Evolutionary conservation across 1,140 invertebrate species (phyloP), one percentile per base, ranked within the genome.

Genomic region (Nixonia krombeini): DNA sequence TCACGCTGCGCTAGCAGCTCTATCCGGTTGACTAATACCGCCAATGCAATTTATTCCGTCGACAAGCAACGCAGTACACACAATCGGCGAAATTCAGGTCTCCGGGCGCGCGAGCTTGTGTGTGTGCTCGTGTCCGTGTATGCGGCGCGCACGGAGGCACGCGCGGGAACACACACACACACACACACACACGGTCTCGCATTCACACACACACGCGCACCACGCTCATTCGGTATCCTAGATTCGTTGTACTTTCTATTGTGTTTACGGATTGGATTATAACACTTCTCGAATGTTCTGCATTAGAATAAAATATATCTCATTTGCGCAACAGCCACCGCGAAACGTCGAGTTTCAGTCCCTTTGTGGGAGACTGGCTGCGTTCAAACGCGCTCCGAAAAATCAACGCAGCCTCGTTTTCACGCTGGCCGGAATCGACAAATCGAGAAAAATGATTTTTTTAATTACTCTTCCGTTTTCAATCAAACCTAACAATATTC

Each of bases 211-310:
- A 12, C 21, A 46, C 35, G 51, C 62, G 49, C 58, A 53, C 69
- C 53, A 72, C 58, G 59, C 55, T 70, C 69, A 28, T 31, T 38
- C 71, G 65, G 28, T 75, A 81, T 74, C 76, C 76, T 80, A 79
- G 71, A 78, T 81, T 74, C 73, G 47, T 67, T 50, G 66, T 78
- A 74, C 74, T 81, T 81, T 81, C 79, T 80, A 81, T 81, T 80
- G 74, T 81, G 66, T 79, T 79, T 80, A 58, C 69, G 68, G 68
- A 78, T 77, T 52, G 73, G 59, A 73, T 76, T 77, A 72, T 52
- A 78, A 62, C 70, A 77, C 72, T 73, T 78, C 71, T 74, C 71
- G 53, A 66, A 70, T 62, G 65, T 65, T 70, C 56, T 23, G 33
- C 29, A 70, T 65, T 65, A 65, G 57, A 61, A 65, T 65, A 53